phyloP scores from a whole-genome alignment of 2,797 vertebrate genomes.

The Simalia tracyae region DNA sequence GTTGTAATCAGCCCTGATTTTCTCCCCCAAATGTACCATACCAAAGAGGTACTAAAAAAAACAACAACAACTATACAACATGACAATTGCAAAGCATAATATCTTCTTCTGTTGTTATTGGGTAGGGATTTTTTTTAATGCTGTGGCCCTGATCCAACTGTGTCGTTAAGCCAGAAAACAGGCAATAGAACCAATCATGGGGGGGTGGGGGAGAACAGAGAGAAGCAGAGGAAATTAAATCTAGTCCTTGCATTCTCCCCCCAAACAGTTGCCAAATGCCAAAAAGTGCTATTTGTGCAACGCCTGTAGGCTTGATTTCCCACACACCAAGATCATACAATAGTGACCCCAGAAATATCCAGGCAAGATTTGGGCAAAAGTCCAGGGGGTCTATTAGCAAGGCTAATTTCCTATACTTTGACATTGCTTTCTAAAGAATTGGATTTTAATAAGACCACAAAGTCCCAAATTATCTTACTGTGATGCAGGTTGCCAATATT shows the following conservation, averaged over 20 bases:
- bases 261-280: not conserved
- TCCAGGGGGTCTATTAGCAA: not conserved
- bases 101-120: constrained; percentile 14
- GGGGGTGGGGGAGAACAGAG: too few species aligned
- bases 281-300: not conserved
- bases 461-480: not conserved
- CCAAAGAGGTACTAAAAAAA: constrained; percentile 51
- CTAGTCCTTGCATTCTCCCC: too few species aligned
- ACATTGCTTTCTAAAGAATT: not conserved
- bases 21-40: constrained; percentile 39
- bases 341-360: not conserved
- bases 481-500: not conserved
- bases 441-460: not conserved
- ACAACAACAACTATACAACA: constrained; percentile 30
- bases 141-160: not conserved
- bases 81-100: constrained; percentile 52
- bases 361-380: not conserved
- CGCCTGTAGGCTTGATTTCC: not conserved
- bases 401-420: not conserved
- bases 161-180: not conserved
- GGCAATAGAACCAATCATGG: not conserved
- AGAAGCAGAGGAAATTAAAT: not conserved
- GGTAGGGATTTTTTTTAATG: not conserved
- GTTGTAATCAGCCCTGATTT: constrained; percentile 69
- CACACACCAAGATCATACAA: not conserved